Percentiles rank a stretch among this genome's conserved stretches.
These are phyloP conservation scores for Patella caerulea DNA, from an alignment of 2,888 invertebrate species.

Conservation along the genomic window DNA sequence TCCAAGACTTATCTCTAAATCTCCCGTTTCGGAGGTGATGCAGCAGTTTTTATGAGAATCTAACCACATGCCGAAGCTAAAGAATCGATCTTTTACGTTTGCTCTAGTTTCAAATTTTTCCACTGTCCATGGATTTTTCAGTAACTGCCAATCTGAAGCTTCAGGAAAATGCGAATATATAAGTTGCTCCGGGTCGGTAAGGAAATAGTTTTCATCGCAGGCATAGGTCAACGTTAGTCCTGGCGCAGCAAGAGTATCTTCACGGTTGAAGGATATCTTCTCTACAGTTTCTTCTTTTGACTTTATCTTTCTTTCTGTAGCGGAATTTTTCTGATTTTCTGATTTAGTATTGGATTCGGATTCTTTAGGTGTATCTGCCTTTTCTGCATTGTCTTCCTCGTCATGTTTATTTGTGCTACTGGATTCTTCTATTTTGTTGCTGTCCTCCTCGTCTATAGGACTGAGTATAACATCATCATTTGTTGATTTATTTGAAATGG, in stretches of 20 bases:
- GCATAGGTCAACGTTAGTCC: slow-evolving; percentile 43
- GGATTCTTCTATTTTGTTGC: not conserved
- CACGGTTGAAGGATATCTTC: not conserved
- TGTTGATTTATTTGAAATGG: no score
- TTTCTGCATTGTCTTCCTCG: slow-evolving; percentile 23
- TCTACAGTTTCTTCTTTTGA: not conserved
- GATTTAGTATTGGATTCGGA: not conserved
- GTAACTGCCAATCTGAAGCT: slow-evolving; percentile 59
- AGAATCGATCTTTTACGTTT: slow-evolving; percentile 64
- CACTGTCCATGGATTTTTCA: slow-evolving; percentile 47
- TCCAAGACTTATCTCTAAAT: slow-evolving; percentile 56
- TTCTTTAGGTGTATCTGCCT: slow-evolving; percentile 2
- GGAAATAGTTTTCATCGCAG: slow-evolving; percentile 65
- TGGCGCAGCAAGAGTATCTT: not conserved
- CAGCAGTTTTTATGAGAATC: slow-evolving; percentile 53
- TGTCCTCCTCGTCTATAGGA: slow-evolving; percentile 19
- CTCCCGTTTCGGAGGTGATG: slow-evolving; percentile 51
- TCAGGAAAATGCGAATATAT: slow-evolving; percentile 62
- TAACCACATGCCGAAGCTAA: slow-evolving; percentile 55
- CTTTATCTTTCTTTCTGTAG: not conserved
- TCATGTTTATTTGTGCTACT: not conserved
- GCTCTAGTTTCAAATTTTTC: slow-evolving; percentile 60
- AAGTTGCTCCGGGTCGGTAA: slow-evolving; percentile 63
- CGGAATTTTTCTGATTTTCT: not conserved
- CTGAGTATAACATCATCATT: no score